A percentile compares a stretch with the other conserved stretches of the same genome.
phyloP scores from a whole-genome alignment of 2,113 vertebrate species.

The Serilophus lunatus region DNA sequence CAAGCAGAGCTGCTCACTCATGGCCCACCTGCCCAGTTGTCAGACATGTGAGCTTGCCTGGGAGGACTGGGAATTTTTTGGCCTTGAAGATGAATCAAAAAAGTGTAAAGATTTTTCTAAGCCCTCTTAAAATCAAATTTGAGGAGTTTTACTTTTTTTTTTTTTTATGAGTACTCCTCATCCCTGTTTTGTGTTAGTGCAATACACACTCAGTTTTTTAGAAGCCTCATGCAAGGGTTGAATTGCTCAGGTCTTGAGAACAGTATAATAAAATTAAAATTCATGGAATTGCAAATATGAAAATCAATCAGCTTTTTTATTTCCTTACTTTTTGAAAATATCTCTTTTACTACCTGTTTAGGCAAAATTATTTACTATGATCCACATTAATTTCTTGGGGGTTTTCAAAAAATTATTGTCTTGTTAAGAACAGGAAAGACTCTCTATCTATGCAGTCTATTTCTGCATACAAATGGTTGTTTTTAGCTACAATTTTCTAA shows the following conservation, averaged over 20 bases:
- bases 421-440: not conserved
- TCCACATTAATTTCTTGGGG: not conserved
- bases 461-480: not conserved
- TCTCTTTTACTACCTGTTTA: not conserved
- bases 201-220: not conserved
- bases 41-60: rapidly evolving
- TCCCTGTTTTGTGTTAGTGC: not conserved
- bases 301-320: not conserved
- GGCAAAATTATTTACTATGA: not conserved
- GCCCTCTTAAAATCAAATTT: not conserved
- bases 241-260: not conserved
- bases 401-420: not conserved
- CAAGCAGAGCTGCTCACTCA: not conserved
- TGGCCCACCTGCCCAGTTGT: not conserved
- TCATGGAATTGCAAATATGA: not conserved
- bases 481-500: slow-evolving; percentile 1
- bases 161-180: not conserved
- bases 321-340: not conserved
- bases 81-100: not conserved
- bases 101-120: not conserved
- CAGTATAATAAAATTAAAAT: not conserved
- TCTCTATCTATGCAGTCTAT: not conserved
- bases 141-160: not conserved
- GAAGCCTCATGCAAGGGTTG: not conserved
- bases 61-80: not conserved